Conservation (phyloP, 2,797 vertebrate genomes). For the Phalloptychus januarius region DNA sequence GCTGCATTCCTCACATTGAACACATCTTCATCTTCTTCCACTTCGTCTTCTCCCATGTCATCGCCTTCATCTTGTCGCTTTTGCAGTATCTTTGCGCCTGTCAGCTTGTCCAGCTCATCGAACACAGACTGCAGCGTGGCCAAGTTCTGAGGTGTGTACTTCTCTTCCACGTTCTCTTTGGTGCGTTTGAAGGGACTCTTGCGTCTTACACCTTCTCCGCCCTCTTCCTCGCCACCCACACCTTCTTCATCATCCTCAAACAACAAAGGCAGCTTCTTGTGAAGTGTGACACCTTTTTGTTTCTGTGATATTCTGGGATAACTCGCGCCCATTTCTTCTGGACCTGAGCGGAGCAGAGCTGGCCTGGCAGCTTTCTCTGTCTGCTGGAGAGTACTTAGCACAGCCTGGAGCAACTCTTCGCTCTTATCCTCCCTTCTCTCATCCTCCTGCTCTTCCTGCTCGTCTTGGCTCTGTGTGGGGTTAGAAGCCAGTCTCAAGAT, state of each 20-base stretch:
- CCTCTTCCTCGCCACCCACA: constrained; percentile 66
- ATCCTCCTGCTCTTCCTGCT: constrained; percentile 67
- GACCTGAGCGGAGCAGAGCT: constrained; percentile 57
- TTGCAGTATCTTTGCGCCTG: constrained; percentile 63
- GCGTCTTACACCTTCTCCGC: constrained; percentile 20
- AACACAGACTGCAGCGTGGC: constrained; percentile 95
- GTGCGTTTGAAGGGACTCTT: constrained; percentile 90
- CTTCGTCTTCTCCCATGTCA: constrained; percentile 78
- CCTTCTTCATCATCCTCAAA: constrained; percentile 88
- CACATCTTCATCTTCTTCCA: constrained; percentile 81
- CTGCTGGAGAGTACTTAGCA: constrained; percentile 88
- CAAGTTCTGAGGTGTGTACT: constrained; percentile 94
- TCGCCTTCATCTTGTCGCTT: constrained; percentile 85
- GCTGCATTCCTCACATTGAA: constrained; percentile 86
- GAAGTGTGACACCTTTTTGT: constrained; percentile 72
- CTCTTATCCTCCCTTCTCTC: constrained; percentile 82
- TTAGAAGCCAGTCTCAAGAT: constrained; percentile 64
- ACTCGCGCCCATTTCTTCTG: constrained; percentile 16
- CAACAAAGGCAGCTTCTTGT: constrained; percentile 81
- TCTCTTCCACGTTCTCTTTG: constrained; percentile 94
- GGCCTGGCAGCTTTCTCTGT: constrained; percentile 82
- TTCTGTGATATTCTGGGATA: constrained; percentile 49
- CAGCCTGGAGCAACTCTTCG: constrained; percentile 87
- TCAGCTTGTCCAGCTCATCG: constrained; percentile 90
- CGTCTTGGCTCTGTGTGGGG: constrained; percentile 39